These are phyloP conservation scores for Zaprionus bogoriensis DNA, from an alignment of 2,888 invertebrate species.

Conservation along the genomic window DNA sequence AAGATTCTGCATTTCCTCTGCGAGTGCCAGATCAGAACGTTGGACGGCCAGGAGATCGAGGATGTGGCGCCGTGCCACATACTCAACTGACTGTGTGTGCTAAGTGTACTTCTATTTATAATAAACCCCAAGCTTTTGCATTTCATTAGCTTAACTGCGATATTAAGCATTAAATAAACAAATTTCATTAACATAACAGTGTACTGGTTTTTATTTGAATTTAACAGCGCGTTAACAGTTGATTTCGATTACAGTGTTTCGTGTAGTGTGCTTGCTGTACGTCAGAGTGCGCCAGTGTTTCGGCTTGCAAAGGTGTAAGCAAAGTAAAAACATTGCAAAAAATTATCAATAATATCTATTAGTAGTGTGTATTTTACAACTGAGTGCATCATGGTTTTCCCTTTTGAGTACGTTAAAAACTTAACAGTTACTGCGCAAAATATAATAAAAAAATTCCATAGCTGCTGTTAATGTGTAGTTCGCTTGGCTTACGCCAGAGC, in stretches of 20 bases:
- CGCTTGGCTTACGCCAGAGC: no score
- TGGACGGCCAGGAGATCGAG: constrained; percentile 77
- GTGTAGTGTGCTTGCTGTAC: not conserved
- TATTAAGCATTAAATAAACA: not conserved
- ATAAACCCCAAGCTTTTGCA: not conserved
- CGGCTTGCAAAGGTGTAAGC: no score
- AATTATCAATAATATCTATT: no score
- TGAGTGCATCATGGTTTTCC: no score
- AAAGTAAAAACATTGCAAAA: no score
- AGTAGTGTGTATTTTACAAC: no score
- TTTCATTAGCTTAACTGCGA: not conserved
- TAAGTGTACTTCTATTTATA: constrained; percentile 14
- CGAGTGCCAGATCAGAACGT: constrained; percentile 78
- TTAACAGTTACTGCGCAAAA: no score
- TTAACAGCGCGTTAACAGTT: not conserved
- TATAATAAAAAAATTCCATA: no score
- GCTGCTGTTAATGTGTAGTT: no score
- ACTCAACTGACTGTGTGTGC: constrained; percentile 31
- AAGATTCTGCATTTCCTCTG: constrained; percentile 80
- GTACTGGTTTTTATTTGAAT: not conserved
- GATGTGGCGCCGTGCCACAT: constrained; percentile 70
- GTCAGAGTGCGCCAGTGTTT: not conserved
- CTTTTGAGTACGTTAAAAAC: no score
- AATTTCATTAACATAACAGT: no score
- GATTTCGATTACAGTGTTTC: not conserved